A percentile compares a stretch with the other conserved stretches of the same genome.
Conservation (phyloP, 2,113 vertebrate species). For the Malurus elegans region DNA sequence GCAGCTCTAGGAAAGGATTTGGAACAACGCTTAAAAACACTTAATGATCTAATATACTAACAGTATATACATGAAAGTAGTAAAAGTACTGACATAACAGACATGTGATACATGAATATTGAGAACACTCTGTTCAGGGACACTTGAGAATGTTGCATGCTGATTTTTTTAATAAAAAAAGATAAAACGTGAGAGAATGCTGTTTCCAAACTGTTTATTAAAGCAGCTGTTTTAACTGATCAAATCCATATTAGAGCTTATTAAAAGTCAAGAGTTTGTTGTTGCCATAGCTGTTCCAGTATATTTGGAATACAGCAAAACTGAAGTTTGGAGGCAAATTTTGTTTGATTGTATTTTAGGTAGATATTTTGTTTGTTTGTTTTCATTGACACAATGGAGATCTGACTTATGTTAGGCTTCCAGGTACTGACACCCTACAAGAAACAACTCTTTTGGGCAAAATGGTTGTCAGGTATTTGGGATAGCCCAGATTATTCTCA, state of each 20-base stretch:
- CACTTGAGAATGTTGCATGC: not conserved
- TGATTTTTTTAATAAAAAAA: not conserved
- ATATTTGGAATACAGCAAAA: not conserved
- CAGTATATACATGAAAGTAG: not conserved
- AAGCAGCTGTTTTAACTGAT: not conserved
- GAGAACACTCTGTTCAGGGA: not conserved
- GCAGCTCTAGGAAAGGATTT: not conserved
- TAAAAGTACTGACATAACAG: not conserved
- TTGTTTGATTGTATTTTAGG: not conserved
- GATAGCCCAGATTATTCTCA: not conserved
- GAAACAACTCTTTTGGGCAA: not conserved
- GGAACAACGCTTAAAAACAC: not conserved
- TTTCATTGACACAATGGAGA: not conserved
- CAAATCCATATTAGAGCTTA: not conserved
- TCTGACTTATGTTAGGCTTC: not conserved
- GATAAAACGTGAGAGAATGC: not conserved
- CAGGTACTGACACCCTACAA: not conserved
- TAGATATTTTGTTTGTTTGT: not conserved
- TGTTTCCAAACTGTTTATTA: not conserved
- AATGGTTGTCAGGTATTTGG: not conserved
- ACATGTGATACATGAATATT: not conserved
- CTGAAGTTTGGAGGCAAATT: not conserved
- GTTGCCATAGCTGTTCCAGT: not conserved
- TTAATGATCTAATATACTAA: not conserved
- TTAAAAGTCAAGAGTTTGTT: not conserved